Evolutionary conservation across 2,113 vertebrate species (phyloP).

Genomic region (Ptyas mucosa): DNA sequence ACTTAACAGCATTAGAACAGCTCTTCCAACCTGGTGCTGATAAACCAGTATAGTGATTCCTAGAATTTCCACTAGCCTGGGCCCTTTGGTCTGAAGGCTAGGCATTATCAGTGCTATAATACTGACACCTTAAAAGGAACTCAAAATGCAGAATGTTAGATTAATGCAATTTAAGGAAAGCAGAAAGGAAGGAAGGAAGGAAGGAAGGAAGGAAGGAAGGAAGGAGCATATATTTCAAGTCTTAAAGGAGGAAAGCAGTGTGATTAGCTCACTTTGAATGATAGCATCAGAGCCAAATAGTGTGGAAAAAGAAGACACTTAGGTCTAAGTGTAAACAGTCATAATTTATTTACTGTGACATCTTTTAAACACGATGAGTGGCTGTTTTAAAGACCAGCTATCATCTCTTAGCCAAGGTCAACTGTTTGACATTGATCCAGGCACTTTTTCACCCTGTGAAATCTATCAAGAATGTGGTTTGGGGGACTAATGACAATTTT

Average conservation of each 20-base stretch:
- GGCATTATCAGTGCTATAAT: background rate
- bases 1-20: constrained; percentile 44
- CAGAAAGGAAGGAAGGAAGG: background rate
- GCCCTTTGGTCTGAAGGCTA: background rate
- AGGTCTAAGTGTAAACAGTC: constrained; percentile 74
- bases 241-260: constrained; percentile 67
- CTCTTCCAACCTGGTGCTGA: background rate
- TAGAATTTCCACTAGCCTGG: background rate
- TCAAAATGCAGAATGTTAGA: no score
- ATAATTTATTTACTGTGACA: constrained; percentile 80
- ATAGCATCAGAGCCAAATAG: constrained; percentile 71
- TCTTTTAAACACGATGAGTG: constrained; percentile 74
- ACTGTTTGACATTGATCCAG: constrained; percentile 56
- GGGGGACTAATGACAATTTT: background rate
- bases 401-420: constrained; percentile 71
- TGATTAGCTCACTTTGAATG: constrained; percentile 63
- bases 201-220: constrained; percentile 69
- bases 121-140: no score
- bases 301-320: constrained; percentile 73
- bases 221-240: constrained; percentile 64
- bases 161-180: background rate
- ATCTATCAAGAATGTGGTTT: constrained; percentile 2
- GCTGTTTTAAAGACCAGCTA: constrained; percentile 74
- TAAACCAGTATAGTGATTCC: background rate
- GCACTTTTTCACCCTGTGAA: constrained; percentile 34